A percentile compares a stretch with the other conserved stretches of the same genome.
Evolutionary conservation across 2,797 vertebrate genomes (phyloP).

Genomic region (Lepilemur ruficaudatus): DNA sequence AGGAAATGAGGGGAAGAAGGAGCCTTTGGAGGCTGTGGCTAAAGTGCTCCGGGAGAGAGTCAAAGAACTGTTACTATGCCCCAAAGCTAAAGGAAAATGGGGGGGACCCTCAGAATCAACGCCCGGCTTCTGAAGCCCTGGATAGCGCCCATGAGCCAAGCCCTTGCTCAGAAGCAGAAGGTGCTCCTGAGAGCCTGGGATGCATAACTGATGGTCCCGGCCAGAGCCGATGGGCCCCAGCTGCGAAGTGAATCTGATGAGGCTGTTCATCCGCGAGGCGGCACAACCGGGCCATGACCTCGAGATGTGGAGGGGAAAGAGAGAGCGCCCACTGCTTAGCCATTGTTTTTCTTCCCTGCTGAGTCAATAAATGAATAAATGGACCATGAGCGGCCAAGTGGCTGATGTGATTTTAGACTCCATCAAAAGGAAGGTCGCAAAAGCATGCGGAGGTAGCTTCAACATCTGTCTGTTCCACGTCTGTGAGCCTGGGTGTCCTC

Average conservation of each 20-base stretch:
- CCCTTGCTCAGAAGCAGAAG: not conserved
- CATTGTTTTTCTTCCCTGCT: conserved; percentile 42
- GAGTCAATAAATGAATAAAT: conserved; percentile 67
- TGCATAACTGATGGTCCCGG: not conserved
- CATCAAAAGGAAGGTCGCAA: conserved; percentile 46
- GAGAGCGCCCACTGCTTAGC: not conserved
- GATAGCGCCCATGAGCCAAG: not conserved
- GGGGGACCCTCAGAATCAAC: fast-evolving
- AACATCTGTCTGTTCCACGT: not conserved
- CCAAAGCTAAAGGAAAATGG: not conserved
- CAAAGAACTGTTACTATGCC: not conserved
- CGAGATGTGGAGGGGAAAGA: not conserved
- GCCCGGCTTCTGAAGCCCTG: not conserved
- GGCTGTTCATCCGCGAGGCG: not conserved
- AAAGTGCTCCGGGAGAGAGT: not conserved
- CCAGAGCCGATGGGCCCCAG: not conserved
- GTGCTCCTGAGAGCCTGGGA: too few relatives aligned
- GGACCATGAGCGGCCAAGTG: conserved; percentile 53
- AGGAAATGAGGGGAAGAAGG: not conserved
- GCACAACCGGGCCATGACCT: not conserved
- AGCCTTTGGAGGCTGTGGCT: too few relatives aligned
- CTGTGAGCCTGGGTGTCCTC: not conserved
- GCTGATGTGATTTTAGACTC: conserved; percentile 61
- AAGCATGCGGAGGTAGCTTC: not conserved
- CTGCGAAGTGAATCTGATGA: not conserved